Evolutionary conservation across 2,888 invertebrate species (phyloP), one percentile per base, ranked within the genome.

Genomic region (Metopia argyrocephala): DNA sequence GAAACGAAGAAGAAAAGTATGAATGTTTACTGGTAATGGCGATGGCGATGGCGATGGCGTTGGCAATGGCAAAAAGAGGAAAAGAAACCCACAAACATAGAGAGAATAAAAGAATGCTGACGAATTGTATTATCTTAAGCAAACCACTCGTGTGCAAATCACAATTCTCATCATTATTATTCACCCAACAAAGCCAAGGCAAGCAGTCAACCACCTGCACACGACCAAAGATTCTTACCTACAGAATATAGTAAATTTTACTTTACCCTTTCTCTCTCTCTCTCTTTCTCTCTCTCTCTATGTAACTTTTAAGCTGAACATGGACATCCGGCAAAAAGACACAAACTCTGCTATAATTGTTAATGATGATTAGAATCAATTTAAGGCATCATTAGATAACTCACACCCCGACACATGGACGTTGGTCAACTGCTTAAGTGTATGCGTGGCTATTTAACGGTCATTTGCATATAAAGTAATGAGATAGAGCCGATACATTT

Each of bases 281-380:
- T 28, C 7, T 20, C 2, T 2, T 50, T 0, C 50, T 9, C 50
- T 3, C 48, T 45, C 18, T 3, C 45, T 27, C 3, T 4, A n/a
- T n/a, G n/a, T 38, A 1, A 12, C 2, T 15, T 12, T 38, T 3
- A 38, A 38, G 15, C 3, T 12, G 15, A n/a, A 12, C 38, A 38
- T 38, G 38, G 15, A 46, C 18, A 56, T 69, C 69, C 69, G 62
- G 31, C 48, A 18, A 69, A 48, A 64, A 56, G 46, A 56, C 68
- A 78, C 54, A 45, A 52, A 84, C 85, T 69, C 31, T 38, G 23
- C 31, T 48, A 87, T 89, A 90, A 89, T 89, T 89, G 89, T 89
- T 89, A 90, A 89, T 89, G 89, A 89, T 89, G 89, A 89, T 89
- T 89, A 89, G 90, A 89, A 88, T 89, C 89, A 89, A 90, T 89